Conservation (phyloP, 1,140 invertebrate species). For the Caenorhabditis remanei region DNA sequence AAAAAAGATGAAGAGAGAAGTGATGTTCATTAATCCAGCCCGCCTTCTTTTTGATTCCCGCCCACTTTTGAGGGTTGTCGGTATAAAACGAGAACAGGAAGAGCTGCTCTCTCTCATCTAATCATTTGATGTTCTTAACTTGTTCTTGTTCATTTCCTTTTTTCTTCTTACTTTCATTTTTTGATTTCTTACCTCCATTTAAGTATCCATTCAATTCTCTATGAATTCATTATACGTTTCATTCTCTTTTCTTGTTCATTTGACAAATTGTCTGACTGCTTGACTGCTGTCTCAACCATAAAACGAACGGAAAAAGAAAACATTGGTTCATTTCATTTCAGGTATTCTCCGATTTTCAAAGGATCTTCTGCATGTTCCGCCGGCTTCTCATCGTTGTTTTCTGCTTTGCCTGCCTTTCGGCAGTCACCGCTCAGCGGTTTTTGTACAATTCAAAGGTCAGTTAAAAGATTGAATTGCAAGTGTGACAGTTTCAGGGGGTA, state of each 20-base stretch:
- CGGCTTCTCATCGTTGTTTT: constrained; percentile 42
- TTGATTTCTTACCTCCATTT: neutral
- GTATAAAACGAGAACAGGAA: neutral
- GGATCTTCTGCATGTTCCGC: constrained; percentile 44
- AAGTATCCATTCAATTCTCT: constrained; percentile 4
- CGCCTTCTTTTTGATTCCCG: constrained; percentile 10
- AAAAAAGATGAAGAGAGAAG: constrained; percentile 9
- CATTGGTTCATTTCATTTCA: neutral
- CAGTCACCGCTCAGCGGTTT: constrained; percentile 12
- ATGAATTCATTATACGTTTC: neutral
- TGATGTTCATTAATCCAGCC: constrained; percentile 48
- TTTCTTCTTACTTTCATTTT: neutral
- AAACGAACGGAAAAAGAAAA: neutral
- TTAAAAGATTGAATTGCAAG: no score
- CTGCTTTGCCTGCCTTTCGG: constrained; percentile 38
- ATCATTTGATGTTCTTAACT: neutral
- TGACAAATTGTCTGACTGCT: neutral
- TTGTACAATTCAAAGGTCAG: neutral
- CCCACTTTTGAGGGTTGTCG: constrained; percentile 7
- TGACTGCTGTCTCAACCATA: no score
- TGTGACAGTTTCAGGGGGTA: no score
- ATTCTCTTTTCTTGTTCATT: neutral
- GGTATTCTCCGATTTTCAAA: constrained; percentile 29
- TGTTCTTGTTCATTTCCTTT: neutral
- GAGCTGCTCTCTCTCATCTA: neutral